phyloP scores from a whole-genome alignment of 2,888 invertebrate species.

The Drosophila colorata region DNA sequence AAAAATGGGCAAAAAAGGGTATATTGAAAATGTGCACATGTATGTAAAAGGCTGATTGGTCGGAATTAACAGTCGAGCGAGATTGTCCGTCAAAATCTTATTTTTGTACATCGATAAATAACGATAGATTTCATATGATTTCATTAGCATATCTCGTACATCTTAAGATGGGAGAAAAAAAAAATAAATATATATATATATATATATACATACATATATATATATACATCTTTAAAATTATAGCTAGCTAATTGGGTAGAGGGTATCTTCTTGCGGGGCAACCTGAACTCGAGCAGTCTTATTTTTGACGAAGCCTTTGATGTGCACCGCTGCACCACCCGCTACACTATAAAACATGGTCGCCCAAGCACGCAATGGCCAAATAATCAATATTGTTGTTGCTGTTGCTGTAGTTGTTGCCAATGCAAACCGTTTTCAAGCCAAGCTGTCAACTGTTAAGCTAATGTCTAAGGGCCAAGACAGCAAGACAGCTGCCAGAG shows the following conservation, averaged over 20 bases:
- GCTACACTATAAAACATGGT: background rate
- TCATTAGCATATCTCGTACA: too few relatives aligned
- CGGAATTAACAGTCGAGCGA: too few relatives aligned
- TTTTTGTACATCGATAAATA: too few relatives aligned
- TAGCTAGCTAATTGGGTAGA: too few relatives aligned
- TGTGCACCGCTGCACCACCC: constrained; percentile 51
- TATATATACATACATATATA: too few relatives aligned
- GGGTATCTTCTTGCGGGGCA: background rate
- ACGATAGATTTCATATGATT: too few relatives aligned
- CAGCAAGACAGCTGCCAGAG: constrained; percentile 12
- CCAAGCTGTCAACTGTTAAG: constrained; percentile 49
- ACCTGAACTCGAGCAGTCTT: background rate
- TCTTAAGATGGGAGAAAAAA: too few relatives aligned
- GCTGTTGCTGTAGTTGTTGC: constrained; percentile 4
- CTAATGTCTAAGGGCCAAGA: constrained; percentile 35
- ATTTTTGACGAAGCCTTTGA: constrained; percentile 66
- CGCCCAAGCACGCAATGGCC: constrained; percentile 55
- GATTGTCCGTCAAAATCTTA: too few relatives aligned
- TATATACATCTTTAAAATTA: too few relatives aligned
- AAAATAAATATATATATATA: too few relatives aligned
- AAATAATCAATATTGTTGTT: constrained; percentile 64
- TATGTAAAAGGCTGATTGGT: too few relatives aligned
- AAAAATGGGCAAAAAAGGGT: background rate
- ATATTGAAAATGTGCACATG: background rate
- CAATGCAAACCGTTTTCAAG: constrained; percentile 32